Evolutionary conservation across 2,113 vertebrate species (phyloP).

Genomic region (Sarotherodon lohbergeri): DNA sequence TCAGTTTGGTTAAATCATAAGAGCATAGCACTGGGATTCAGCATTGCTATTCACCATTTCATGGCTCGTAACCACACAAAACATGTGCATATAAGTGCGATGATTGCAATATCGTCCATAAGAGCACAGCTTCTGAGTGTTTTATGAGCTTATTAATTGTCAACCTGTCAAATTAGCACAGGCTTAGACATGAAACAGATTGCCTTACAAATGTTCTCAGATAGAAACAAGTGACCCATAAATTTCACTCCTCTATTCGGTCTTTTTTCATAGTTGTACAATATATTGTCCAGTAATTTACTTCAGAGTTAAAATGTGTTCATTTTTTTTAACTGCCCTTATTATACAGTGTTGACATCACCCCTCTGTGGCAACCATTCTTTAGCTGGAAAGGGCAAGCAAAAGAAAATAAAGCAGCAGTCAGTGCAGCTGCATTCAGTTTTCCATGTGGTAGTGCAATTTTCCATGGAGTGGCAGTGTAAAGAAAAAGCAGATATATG

Average conservation of each 20-base stretch:
- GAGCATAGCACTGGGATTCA: neutral
- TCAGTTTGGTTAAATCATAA: constrained; percentile 32
- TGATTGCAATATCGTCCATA: constrained; percentile 42
- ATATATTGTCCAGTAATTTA: constrained; percentile 21
- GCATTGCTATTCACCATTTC: neutral
- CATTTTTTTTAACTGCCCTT: constrained; percentile 14
- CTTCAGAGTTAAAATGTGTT: constrained; percentile 22
- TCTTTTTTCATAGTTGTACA: neutral
- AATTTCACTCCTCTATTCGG: constrained; percentile 8
- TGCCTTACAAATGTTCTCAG: constrained; percentile 35
- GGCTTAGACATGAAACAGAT: constrained; percentile 48
- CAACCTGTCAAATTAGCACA: constrained; percentile 39
- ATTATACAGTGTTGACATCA: constrained; percentile 32
- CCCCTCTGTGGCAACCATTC: neutral
- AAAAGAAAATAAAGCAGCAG: neutral
- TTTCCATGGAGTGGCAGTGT: neutral
- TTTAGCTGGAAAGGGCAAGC: constrained; percentile 10
- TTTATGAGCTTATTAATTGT: constrained; percentile 49
- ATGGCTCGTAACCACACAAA: constrained; percentile 7
- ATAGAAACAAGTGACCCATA: constrained; percentile 7
- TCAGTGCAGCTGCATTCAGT: constrained; percentile 16
- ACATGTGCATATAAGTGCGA: constrained; percentile 8
- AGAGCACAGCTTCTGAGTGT: constrained; percentile 1
- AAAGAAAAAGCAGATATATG: neutral
- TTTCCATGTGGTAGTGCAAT: constrained; percentile 15